Base-by-base conservation (phyloP, 1,140 invertebrate genomes). In the Lucilia sericata region DNA sequence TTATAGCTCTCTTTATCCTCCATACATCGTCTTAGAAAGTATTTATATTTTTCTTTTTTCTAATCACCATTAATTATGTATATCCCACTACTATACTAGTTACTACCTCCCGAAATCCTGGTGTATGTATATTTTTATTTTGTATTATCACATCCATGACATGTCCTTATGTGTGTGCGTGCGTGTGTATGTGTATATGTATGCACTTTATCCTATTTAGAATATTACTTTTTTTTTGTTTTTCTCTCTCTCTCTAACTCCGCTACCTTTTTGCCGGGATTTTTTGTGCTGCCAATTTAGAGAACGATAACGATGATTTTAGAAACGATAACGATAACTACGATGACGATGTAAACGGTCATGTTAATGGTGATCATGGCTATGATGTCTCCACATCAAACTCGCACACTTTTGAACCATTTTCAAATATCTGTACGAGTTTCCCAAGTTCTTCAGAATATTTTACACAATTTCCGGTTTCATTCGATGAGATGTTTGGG, bases 401-500 rank as follows among this genome's bases (percentile, higher is more conserved):
- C 12, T 17, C 21, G 14, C 0, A n/a, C 17, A 80, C 8, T 2
- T 49, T 80, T 49, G 76, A 49, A 19, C 2, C 2, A 49, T 13
- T 80, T 21, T 12, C 76, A 47, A 80, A 80, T 51, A 25, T 49
- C 36, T 65, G 84, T 42, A 34, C 83, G 36, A 74, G n/a, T 70
- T 19, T 13, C 25, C 30, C 82, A 36, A 84, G 13, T 60, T 55
- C n/a, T 55, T 83, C 85, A 80, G 85, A 87, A 85, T 85, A 86
- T 84, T 78, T 84, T 84, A 84, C 65, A 82, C 85, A 86, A 85
- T 65, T 49, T 80, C 86, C 85, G 49, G 85, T 84, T 36, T 81
- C 85, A 81, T 86, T 89, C 83, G 86, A 87, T 82, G 88, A 90
- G 80, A 86, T 88, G 42, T 90, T 90, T 70, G 88, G 87, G 80